phyloP scores from a whole-genome alignment of 2,888 invertebrate genomes.

The Pheosia gnoma region DNA sequence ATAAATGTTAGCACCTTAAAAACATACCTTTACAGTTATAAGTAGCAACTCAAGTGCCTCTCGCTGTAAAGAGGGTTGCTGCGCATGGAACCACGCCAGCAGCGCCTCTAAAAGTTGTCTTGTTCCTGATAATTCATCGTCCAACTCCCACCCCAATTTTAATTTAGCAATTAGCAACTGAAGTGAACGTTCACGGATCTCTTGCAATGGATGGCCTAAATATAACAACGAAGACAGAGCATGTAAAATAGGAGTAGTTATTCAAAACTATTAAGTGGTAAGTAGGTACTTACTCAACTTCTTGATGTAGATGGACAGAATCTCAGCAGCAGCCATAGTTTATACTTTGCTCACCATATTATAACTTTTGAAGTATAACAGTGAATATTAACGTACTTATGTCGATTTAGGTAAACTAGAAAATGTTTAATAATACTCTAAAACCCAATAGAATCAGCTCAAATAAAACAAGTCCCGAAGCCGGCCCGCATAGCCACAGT shows the following conservation, averaged over 20 bases:
- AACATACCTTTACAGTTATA: slow-evolving; percentile 80
- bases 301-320: slow-evolving; percentile 55
- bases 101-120: slow-evolving; percentile 84
- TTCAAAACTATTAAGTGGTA: background rate
- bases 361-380: too few relatives aligned
- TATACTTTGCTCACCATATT: too few relatives aligned
- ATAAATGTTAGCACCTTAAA: slow-evolving; percentile 5
- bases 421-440: too few relatives aligned
- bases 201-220: slow-evolving; percentile 82
- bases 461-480: too few relatives aligned
- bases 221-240: background rate
- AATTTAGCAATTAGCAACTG: slow-evolving; percentile 84
- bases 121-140: slow-evolving; percentile 84
- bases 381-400: too few relatives aligned
- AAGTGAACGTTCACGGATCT: slow-evolving; percentile 84
- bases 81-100: slow-evolving; percentile 85
- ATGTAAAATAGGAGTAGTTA: background rate
- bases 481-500: too few relatives aligned
- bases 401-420: too few relatives aligned
- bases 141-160: slow-evolving; percentile 85
- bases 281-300: slow-evolving; percentile 58
- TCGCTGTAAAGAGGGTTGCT: slow-evolving; percentile 79
- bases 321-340: slow-evolving; percentile 40
- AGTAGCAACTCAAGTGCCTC: slow-evolving; percentile 84
- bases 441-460: too few relatives aligned